phyloP scores from a whole-genome alignment of 2,888 invertebrate species.

The Arrhopalites spinosus region DNA sequence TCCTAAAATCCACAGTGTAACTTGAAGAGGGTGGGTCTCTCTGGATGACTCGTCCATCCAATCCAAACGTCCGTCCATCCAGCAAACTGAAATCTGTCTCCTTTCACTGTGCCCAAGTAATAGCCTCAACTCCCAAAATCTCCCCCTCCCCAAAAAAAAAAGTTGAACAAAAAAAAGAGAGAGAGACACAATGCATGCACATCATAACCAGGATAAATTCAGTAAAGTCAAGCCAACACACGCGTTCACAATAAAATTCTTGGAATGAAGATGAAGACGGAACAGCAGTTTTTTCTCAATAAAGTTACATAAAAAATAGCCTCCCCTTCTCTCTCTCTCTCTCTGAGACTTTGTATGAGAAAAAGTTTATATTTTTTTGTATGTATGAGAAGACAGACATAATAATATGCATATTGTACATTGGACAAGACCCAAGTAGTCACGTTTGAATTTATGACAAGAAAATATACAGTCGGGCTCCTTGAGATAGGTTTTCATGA shows the following conservation, averaged over 20 bases:
- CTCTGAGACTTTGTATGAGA: not conserved
- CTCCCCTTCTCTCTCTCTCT: not conserved
- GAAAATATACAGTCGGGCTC: not conserved
- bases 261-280: not conserved
- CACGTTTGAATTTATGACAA: constrained; percentile 22
- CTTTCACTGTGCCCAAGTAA: not conserved
- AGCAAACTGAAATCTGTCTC: not conserved
- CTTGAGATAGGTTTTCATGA: constrained; percentile 7
- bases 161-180: not conserved
- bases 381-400: not conserved
- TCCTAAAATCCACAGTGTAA: not conserved
- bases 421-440: constrained; percentile 20
- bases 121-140: not conserved
- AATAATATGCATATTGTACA: not conserved
- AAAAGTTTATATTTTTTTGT: not conserved
- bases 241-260: constrained; percentile 32
- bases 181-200: not conserved
- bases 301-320: not conserved
- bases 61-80: constrained; percentile 36
- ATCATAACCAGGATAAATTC: constrained; percentile 17
- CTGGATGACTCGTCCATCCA: constrained; percentile 25
- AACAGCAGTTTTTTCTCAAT: not conserved
- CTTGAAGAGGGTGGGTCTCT: constrained; percentile 23
- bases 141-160: not conserved
- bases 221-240: constrained; percentile 30